Percentiles rank a stretch among this genome's conserved stretches.
Evolutionary conservation across 2,888 invertebrate genomes (phyloP).

Genomic region (Rhagonycha fulva): DNA sequence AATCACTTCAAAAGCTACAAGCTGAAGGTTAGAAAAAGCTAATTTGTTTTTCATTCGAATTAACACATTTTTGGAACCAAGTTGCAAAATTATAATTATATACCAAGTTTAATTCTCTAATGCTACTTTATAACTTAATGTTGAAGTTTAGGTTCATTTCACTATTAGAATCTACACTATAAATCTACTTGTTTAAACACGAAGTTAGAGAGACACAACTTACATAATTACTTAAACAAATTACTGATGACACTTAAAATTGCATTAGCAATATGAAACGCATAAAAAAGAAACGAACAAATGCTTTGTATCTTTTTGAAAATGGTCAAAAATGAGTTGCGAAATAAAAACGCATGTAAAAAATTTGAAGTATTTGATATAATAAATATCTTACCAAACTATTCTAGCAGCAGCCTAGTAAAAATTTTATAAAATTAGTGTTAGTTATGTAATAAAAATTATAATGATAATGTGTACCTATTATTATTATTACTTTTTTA

Average conservation of each 20-base stretch:
- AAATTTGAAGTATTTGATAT: constrained; percentile 31
- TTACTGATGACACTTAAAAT: neutral
- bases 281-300: neutral
- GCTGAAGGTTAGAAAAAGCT: neutral
- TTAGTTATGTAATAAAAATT: constrained; percentile 28
- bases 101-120: neutral
- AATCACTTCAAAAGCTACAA: neutral
- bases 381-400: constrained; percentile 56
- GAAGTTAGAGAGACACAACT: neutral
- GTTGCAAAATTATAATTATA: neutral
- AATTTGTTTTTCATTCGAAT: neutral
- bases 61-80: neutral
- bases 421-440: constrained; percentile 52
- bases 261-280: neutral
- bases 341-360: constrained; percentile 37
- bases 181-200: neutral
- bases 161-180: neutral
- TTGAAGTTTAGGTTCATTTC: neutral
- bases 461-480: constrained; percentile 27
- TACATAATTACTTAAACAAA: neutral
- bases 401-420: constrained; percentile 56
- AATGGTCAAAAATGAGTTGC: constrained; percentile 14
- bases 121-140: neutral
- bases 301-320: neutral
- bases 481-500: constrained; percentile 5